phyloP scores from a whole-genome alignment of 1,140 invertebrate species.

The Nasonia longicornis region DNA sequence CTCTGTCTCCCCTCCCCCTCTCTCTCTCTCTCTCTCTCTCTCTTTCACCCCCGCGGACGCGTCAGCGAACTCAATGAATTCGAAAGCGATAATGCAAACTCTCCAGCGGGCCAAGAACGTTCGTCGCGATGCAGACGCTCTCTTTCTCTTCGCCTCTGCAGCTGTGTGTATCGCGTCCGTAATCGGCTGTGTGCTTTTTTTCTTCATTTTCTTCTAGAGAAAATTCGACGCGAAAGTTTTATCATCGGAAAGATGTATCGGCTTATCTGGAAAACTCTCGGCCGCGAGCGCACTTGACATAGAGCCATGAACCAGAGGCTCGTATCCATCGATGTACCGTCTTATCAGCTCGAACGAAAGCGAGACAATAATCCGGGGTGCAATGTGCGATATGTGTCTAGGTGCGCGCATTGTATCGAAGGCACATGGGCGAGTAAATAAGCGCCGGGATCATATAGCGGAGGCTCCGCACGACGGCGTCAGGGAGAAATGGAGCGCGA shows the following conservation, averaged over 20 bases:
- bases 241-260: conserved; percentile 4
- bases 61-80: conserved; percentile 63
- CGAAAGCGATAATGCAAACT: conserved; percentile 66
- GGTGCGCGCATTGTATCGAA: background rate
- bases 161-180: background rate
- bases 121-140: background rate
- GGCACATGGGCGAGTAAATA: background rate
- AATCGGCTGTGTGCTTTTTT: background rate
- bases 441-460: background rate
- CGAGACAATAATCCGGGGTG: too few relatives aligned
- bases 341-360: background rate
- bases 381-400: too few relatives aligned
- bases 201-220: background rate
- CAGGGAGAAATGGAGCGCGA: conserved; percentile 11
- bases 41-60: conserved; percentile 6
- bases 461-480: background rate
- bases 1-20: conserved; percentile 27
- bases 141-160: background rate
- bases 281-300: background rate
- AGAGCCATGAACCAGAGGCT: conserved; percentile 29
- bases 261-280: conserved; percentile 40
- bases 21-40: background rate
- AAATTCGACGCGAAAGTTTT: too few relatives aligned
- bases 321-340: conserved; percentile 1
- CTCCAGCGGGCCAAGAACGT: conserved; percentile 42